Percentiles rank a stretch among this genome's conserved stretches.
Conservation (phyloP, 2,113 vertebrate species). For the Felis chaus region DNA sequence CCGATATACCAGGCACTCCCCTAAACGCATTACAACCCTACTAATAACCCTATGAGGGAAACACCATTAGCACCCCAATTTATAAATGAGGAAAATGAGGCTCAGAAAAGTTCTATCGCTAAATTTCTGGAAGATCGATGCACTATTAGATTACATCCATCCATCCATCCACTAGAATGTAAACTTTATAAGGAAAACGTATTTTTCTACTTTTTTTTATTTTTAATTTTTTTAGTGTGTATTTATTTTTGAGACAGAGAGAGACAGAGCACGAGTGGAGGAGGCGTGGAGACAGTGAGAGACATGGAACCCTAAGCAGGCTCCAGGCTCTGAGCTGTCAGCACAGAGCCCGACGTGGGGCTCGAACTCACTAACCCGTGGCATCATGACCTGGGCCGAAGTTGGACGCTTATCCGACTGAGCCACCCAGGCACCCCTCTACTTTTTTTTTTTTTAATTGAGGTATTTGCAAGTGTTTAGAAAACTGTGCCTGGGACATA, state of each 20-base stretch:
- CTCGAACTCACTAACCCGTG: no score
- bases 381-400: no score
- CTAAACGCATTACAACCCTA: background rate
- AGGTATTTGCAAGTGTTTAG: background rate
- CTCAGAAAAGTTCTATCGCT: background rate
- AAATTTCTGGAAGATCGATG: background rate
- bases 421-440: no score
- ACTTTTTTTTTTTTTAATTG: background rate
- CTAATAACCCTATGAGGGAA: background rate
- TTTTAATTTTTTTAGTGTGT: no score
- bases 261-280: no score
- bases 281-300: no score
- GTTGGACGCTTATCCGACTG: no score
- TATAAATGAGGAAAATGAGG: background rate
- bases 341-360: no score
- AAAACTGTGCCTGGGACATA: background rate
- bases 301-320: no score
- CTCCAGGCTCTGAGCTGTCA: no score
- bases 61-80: background rate
- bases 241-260: no score
- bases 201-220: background rate
- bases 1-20: background rate
- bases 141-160: background rate
- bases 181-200: background rate
- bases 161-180: background rate